Conservation (phyloP, 2,113 vertebrate genomes). For the Esox niger region DNA sequence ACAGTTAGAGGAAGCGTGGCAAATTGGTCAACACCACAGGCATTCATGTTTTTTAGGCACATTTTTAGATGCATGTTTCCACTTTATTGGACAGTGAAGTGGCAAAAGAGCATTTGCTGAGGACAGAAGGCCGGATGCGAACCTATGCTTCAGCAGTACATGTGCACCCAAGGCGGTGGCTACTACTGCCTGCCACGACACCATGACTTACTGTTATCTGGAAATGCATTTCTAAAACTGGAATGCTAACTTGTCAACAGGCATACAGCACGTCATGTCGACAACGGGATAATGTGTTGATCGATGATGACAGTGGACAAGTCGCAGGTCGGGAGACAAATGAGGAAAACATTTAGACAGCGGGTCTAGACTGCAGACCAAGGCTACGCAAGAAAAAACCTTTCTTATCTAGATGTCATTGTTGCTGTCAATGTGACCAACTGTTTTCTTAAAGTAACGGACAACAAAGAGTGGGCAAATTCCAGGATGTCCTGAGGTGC, state of each 20-base stretch:
- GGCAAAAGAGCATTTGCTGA: too few relatives aligned
- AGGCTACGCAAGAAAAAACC: conserved; percentile 4
- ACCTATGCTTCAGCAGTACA: too few relatives aligned
- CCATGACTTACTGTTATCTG: not conserved
- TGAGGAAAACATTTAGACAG: conserved; percentile 1
- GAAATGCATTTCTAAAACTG: not conserved
- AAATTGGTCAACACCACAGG: conserved; percentile 31
- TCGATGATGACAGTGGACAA: not conserved
- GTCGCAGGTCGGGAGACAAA: not conserved
- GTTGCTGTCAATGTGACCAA: conserved; percentile 20
- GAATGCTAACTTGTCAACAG: not conserved
- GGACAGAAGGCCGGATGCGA: not conserved
- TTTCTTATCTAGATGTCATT: conserved; percentile 18
- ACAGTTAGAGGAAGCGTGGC: conserved; percentile 35
- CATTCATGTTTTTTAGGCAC: conserved; percentile 23
- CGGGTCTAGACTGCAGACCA: not conserved
- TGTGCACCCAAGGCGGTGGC: too few relatives aligned
- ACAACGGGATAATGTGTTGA: conserved; percentile 11
- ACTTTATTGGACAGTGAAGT: too few relatives aligned
- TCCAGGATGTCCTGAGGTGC: conserved; percentile 35
- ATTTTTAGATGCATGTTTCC: too few relatives aligned
- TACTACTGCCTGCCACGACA: too few relatives aligned
- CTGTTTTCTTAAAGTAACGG: conserved; percentile 20
- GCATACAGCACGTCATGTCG: conserved; percentile 14
- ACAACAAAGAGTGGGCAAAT: not conserved